Base-by-base conservation (phyloP, 2,797 vertebrate genomes). In the Sternarchorhynchus goeldii region DNA sequence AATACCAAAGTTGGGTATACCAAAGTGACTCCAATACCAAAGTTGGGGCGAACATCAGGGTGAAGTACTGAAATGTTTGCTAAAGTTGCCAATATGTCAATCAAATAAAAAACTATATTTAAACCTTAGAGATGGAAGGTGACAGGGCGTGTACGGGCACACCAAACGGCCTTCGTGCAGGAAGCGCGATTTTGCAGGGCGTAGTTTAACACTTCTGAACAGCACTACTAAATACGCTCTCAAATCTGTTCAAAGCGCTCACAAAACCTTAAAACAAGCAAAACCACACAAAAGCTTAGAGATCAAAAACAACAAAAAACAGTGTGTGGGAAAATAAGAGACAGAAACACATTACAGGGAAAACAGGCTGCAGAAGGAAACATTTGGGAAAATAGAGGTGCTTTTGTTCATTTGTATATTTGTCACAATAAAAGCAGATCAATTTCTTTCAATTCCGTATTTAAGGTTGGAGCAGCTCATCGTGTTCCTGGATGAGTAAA, bases 191-290 rank as follows among this genome's bases (percentile, higher is more conserved):
- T 21, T 34, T 69, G 69, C 74, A 84, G 91, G 92, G 92, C 90
- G 93, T 90, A 90, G 92, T 89, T 25, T 92, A 83, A 92, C 93
- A 91, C 91, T 88, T 92, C 64, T 58, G 72, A 82, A 88, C 86
- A 87, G 81, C 85, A 75, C 78, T 62, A 64, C 68, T 82, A 83
- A 87, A 85, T 67, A 75, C 86, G 86, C 85, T 65, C 76, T 58
- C 60, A 82, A 84, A 87, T 87, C 83, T 84, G 85, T 90, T 81
- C 76, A 83, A 87, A 88, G 76, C 63, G 76, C 81, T 87, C 41
- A 14, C 65, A 67, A 80, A 81, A 72, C 71, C 60, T 70, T 62
- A 53, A 63, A 76, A 79, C 74, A 72, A 50, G 31, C 6, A 73
- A 62, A 84, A 86, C 85, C 85, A 83, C 85, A 81, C 69, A 81